These are phyloP conservation scores for Drosophila nasuta DNA, from an alignment of 1,140 invertebrate species.

Conservation along the genomic window DNA sequence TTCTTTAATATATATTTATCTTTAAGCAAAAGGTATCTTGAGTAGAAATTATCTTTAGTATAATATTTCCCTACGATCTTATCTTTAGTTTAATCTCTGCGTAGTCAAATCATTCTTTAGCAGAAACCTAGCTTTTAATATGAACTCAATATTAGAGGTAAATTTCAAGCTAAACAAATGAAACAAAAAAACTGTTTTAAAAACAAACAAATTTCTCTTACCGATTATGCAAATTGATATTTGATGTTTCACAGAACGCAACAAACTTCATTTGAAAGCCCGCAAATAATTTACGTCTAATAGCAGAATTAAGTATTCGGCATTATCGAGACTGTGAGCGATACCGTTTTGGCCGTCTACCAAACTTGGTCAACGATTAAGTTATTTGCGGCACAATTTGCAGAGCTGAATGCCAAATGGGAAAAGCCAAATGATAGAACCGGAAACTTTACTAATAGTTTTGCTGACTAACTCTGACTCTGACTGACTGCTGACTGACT, in stretches of 20 bases:
- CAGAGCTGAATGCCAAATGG: constrained; percentile 9
- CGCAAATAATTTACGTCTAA: neutral
- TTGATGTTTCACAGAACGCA: neutral
- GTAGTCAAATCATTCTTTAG: too few species aligned
- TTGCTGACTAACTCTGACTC: constrained; percentile 22
- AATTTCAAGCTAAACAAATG: too few species aligned
- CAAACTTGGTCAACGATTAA: constrained; percentile 4
- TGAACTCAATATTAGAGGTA: too few species aligned
- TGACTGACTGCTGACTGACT: constrained; percentile 37
- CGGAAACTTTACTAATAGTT: constrained; percentile 40
- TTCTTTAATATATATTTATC: too few species aligned
- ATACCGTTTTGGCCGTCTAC: neutral
- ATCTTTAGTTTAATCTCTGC: too few species aligned
- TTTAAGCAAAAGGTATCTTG: too few species aligned
- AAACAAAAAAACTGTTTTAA: too few species aligned
- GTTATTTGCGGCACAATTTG: constrained; percentile 6
- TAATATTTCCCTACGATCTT: too few species aligned
- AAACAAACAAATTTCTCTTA: too few species aligned
- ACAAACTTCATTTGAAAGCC: neutral
- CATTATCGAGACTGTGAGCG: neutral
- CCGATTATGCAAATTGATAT: too few species aligned
- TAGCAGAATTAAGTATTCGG: neutral
- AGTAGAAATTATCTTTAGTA: too few species aligned
- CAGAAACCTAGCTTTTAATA: too few species aligned
- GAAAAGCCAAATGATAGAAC: constrained; percentile 15